Percentiles rank a stretch among this genome's conserved stretches.
These are phyloP conservation scores for Bufo gargarizans DNA, from an alignment of 2,113 vertebrate species.

Conservation along the genomic window DNA sequence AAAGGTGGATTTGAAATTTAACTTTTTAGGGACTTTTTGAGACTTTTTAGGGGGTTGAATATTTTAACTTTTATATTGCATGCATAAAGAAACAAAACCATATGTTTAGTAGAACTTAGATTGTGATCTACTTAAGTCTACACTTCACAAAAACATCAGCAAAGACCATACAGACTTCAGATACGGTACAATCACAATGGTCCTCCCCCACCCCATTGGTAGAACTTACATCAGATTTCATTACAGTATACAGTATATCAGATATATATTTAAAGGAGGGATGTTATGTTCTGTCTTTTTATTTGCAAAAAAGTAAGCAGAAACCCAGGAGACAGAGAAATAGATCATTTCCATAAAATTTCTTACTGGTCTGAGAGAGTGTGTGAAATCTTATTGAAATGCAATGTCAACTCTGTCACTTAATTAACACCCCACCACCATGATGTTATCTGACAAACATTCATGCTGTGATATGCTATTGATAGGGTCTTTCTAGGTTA, in stretches of 20 bases:
- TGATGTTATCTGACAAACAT: constrained; percentile 35
- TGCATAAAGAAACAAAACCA: not conserved
- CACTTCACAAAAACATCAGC: too few species aligned
- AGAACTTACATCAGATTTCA: not conserved
- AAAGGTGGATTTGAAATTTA: too few species aligned
- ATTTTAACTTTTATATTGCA: too few species aligned
- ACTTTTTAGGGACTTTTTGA: too few species aligned
- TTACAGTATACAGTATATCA: not conserved
- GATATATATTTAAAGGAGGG: not conserved
- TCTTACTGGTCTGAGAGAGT: not conserved
- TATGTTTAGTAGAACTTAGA: not conserved
- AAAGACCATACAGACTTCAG: too few species aligned
- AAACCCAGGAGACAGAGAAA: not conserved
- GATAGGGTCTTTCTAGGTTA: constrained; percentile 27
- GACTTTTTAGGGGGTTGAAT: too few species aligned
- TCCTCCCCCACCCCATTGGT: too few species aligned
- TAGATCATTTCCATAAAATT: not conserved
- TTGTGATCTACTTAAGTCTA: not conserved
- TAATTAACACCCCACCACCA: constrained; percentile 33
- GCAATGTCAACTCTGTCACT: constrained; percentile 13
- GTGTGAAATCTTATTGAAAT: constrained; percentile 27
- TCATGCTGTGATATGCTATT: constrained; percentile 38
- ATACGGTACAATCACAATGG: not conserved
- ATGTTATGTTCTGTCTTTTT: not conserved
- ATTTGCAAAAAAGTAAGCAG: not conserved